Conservation (phyloP, 2,797 vertebrate genomes). For the Iguana delicatissima region DNA sequence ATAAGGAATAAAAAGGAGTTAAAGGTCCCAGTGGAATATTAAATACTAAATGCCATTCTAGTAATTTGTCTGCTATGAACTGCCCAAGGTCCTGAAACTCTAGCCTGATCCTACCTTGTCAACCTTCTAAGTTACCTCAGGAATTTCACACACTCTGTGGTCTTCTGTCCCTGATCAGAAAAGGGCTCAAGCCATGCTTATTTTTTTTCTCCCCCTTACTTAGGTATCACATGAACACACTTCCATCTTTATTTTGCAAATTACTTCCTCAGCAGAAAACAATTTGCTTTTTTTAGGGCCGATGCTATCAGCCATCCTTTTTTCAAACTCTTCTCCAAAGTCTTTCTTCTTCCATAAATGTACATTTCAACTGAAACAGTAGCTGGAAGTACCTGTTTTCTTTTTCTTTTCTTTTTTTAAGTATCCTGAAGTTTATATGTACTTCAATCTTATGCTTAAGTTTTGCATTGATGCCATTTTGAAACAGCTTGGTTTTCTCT, state of each 20-base stretch:
- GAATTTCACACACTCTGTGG: not conserved
- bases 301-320: not conserved
- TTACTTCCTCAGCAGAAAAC: not conserved
- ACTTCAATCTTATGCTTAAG: too few relatives aligned
- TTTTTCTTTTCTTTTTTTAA: too few relatives aligned
- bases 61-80: not conserved
- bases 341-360: not conserved
- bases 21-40: not conserved
- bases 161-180: not conserved
- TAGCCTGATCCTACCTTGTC: not conserved
- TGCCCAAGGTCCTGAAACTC: not conserved
- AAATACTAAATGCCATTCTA: not conserved
- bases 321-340: not conserved
- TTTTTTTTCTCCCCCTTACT: not conserved
- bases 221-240: not conserved
- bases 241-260: not conserved
- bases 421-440: not conserved
- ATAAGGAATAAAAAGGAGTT: not conserved
- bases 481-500: too few relatives aligned
- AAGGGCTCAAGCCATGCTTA: not conserved
- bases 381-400: not conserved
- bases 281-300: not conserved
- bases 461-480: too few relatives aligned
- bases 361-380: slow-evolving; percentile 3
- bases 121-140: not conserved